These are phyloP conservation scores for Apamea monoglypha DNA, from an alignment of 2,888 invertebrate genomes.

Conservation along the genomic window DNA sequence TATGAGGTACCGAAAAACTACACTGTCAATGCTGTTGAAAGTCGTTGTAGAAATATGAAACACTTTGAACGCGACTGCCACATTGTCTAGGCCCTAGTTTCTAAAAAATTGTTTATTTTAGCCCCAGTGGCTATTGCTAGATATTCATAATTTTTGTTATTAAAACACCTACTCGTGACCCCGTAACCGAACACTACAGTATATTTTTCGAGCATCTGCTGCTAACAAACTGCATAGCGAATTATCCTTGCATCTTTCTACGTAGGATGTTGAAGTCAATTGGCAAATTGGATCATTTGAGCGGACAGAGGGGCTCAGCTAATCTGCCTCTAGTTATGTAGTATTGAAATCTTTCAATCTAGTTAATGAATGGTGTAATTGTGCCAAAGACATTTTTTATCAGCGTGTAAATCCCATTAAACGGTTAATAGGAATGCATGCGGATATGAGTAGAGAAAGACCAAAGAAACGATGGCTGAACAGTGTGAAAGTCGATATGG, in stretches of 20 bases:
- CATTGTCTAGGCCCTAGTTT: no score
- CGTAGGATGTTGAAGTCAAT: constrained; percentile 54
- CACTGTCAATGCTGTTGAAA: no score
- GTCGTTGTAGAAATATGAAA: no score
- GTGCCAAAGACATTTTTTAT: not conserved
- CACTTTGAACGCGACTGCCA: no score
- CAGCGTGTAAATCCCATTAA: not conserved
- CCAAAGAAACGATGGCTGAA: not conserved
- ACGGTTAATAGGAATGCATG: not conserved
- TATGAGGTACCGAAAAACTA: no score
- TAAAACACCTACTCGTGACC: not conserved
- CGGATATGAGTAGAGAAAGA: not conserved
- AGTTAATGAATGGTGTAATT: constrained; percentile 17
- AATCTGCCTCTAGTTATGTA: constrained; percentile 44
- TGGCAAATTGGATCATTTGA: constrained; percentile 57
- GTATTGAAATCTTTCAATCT: constrained; percentile 39
- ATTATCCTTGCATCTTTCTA: constrained; percentile 55
- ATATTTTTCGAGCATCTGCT: constrained; percentile 28
- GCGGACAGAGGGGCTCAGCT: constrained; percentile 40
- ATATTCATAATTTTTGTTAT: not conserved
- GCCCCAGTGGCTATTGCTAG: no score
- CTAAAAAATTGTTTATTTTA: no score
- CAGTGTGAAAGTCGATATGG: not conserved
- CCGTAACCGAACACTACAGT: not conserved
- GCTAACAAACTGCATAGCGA: constrained; percentile 38